Evolutionary conservation across 2,888 invertebrate species (phyloP).

Genomic region (Sphaerophoria taeniata): DNA sequence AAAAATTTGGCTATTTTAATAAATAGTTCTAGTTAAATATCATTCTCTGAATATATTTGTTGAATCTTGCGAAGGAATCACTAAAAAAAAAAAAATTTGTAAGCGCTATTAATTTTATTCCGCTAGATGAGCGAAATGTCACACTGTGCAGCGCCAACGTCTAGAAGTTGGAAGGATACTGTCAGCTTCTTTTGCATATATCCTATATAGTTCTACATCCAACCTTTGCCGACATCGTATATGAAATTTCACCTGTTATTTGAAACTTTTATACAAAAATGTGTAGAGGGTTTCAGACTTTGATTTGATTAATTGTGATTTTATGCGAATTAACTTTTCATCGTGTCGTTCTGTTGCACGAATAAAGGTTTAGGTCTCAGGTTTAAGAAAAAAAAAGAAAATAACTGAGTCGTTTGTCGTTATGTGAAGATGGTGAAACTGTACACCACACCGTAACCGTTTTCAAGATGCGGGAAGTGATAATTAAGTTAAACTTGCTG

Average conservation of each 20-base stretch:
- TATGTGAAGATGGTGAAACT: slow-evolving; percentile 20
- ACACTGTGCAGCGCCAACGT: neutral
- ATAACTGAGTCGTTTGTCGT: slow-evolving; percentile 48
- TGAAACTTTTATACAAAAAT: slow-evolving; percentile 39
- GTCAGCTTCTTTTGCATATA: neutral
- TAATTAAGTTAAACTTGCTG: slow-evolving; percentile 66
- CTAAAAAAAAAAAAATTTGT: too few relatives aligned
- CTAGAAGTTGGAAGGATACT: too few relatives aligned
- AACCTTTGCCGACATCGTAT: slow-evolving; percentile 20
- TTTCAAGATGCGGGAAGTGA: slow-evolving; percentile 65
- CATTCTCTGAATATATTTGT: too few relatives aligned
- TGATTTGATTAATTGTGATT: slow-evolving; percentile 74
- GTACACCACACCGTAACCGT: slow-evolving; percentile 14
- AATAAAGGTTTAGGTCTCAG: slow-evolving; percentile 22
- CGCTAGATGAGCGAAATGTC: too few relatives aligned
- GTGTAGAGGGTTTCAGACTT: slow-evolving; percentile 35
- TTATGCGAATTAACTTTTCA: slow-evolving; percentile 70
- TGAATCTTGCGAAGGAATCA: too few relatives aligned
- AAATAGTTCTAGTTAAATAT: too few relatives aligned
- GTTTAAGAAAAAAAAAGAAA: slow-evolving; percentile 11
- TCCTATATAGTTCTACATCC: neutral
- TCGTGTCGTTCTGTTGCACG: slow-evolving; percentile 27
- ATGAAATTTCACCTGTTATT: slow-evolving; percentile 66
- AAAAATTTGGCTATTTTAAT: too few relatives aligned
- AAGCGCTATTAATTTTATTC: too few relatives aligned